These are phyloP conservation scores for Beaufortia kweichowensis DNA, from an alignment of 2,113 vertebrate species.

Conservation along the genomic window DNA sequence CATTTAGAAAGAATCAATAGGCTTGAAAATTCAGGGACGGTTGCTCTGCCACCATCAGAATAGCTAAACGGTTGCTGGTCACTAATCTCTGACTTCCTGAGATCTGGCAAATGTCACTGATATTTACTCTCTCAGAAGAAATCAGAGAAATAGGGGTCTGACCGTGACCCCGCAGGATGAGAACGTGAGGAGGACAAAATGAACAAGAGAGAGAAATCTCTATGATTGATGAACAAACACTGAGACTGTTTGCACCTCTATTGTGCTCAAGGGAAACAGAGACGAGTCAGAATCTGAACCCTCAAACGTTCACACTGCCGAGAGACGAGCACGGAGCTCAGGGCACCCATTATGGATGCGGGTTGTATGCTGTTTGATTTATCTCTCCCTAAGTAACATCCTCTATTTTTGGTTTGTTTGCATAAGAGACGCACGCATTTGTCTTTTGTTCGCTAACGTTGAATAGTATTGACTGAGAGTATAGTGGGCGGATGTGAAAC, in stretches of 20 bases:
- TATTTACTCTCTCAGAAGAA: conserved; percentile 43
- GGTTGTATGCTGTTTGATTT: background rate
- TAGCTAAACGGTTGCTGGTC: conserved; percentile 4
- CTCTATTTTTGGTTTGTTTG: too few relatives aligned
- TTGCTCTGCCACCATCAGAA: background rate
- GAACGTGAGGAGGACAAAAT: background rate
- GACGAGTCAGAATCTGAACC: conserved; percentile 21
- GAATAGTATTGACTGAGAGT: too few relatives aligned
- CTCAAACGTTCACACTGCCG: background rate
- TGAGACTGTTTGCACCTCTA: conserved; percentile 35
- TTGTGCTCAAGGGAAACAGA: conserved; percentile 33
- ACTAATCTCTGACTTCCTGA: conserved; percentile 29
- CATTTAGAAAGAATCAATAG: conserved; percentile 1
- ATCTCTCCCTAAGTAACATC: background rate
- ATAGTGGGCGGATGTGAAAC: too few relatives aligned
- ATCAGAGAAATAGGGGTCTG: background rate
- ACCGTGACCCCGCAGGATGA: conserved; percentile 13
- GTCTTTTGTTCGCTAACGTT: too few relatives aligned
- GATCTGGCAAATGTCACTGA: conserved; percentile 34
- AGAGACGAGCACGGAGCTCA: background rate
- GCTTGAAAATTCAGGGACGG: background rate
- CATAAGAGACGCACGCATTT: too few relatives aligned
- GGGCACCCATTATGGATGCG: too few relatives aligned
- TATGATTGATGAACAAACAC: conserved; percentile 44
- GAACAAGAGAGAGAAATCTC: conserved; percentile 10